These are phyloP conservation scores for Himalopsyche japonica DNA, from an alignment of 2,888 invertebrate species.

Conservation along the genomic window DNA sequence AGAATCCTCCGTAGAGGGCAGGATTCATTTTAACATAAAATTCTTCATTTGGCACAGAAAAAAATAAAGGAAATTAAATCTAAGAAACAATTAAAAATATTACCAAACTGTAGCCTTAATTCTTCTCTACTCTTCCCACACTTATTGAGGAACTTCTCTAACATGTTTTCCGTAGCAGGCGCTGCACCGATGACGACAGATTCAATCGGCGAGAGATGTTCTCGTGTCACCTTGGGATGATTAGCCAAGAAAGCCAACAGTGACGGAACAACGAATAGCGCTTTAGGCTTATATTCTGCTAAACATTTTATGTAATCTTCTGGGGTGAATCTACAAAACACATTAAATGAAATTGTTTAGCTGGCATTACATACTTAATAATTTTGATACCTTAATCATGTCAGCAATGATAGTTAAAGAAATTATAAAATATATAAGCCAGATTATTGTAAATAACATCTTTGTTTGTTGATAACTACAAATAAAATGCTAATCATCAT, in stretches of 20 bases:
- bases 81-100: not conserved
- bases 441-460: no score
- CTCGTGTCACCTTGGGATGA: conserved; percentile 68
- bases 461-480: no score
- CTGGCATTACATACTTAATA: no score
- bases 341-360: no score
- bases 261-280: conserved; percentile 76
- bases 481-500: no score
- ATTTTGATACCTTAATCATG: no score
- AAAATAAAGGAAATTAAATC: not conserved
- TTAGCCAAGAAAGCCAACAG: conserved; percentile 74
- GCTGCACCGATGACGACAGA: conserved; percentile 75
- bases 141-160: conserved; percentile 66
- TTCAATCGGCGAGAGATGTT: conserved; percentile 67
- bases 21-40: no score
- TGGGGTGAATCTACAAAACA: conserved; percentile 64
- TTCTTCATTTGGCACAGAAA: no score
- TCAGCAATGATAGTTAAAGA: no score
- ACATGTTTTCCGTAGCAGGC: conserved; percentile 66
- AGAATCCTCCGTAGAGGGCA: no score
- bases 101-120: conserved; percentile 56
- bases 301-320: conserved; percentile 71
- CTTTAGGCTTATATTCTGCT: conserved; percentile 62
- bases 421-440: no score
- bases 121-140: conserved; percentile 58